Evolutionary conservation across 2,113 vertebrate genomes (phyloP).

Genomic region (Furnarius figulus): DNA sequence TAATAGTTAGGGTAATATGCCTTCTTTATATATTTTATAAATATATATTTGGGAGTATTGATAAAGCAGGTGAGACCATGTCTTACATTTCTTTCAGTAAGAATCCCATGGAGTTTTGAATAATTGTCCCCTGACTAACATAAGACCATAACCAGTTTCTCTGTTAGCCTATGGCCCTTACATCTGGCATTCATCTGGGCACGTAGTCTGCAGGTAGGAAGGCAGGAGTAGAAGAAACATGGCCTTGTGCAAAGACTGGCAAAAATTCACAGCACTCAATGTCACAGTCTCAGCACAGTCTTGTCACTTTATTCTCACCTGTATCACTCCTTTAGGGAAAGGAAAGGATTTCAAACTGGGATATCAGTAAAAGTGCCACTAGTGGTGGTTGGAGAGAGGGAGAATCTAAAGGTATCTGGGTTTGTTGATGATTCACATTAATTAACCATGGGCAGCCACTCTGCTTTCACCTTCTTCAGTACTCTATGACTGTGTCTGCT

Average conservation of each 20-base stretch:
- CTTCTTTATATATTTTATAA: too few relatives aligned
- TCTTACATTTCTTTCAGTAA: background rate
- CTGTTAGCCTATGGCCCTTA: background rate
- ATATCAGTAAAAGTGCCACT: background rate
- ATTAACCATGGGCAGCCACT: background rate
- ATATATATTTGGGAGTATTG: background rate
- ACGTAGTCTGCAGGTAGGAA: background rate
- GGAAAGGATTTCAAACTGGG: background rate
- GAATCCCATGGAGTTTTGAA: background rate
- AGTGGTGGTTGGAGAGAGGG: background rate
- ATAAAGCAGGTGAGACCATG: background rate
- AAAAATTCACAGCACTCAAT: background rate
- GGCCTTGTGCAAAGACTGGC: background rate
- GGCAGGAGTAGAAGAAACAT: background rate
- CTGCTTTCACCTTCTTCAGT: background rate
- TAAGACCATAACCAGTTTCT: background rate
- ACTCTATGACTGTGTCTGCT: background rate
- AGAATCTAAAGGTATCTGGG: background rate
- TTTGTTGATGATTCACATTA: background rate
- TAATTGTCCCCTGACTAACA: background rate
- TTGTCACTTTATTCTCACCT: background rate
- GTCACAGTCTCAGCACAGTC: background rate
- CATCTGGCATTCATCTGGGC: background rate
- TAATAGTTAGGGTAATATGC: background rate
- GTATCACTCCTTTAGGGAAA: background rate